phyloP scores from a whole-genome alignment of 2,797 vertebrate genomes.

The Acanthurus leucopareius region DNA sequence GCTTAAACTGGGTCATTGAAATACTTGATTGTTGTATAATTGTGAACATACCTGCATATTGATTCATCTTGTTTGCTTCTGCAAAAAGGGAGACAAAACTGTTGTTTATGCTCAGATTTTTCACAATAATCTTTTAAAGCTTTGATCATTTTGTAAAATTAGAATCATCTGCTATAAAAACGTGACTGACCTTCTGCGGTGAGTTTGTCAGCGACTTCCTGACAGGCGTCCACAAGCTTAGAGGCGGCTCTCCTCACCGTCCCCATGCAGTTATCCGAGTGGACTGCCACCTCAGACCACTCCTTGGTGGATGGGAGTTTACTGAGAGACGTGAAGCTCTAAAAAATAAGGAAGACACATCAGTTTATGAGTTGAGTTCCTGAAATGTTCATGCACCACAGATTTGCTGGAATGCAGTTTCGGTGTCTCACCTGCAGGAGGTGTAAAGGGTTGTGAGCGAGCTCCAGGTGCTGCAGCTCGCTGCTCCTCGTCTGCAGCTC shows the following conservation, averaged over 20 bases:
- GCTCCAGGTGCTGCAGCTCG: constrained; percentile 60
- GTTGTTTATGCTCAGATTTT: not conserved
- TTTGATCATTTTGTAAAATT: not conserved
- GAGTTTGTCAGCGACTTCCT: constrained; percentile 41
- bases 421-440: constrained; percentile 65
- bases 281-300: constrained; percentile 64
- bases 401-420: no score
- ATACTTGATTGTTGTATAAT: not conserved
- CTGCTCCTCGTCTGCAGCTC: constrained; percentile 44
- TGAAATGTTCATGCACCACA: not conserved
- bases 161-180: not conserved
- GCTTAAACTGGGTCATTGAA: not conserved
- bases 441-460: constrained; percentile 42
- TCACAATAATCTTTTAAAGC: not conserved
- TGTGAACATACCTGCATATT: constrained; percentile 59
- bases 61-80: constrained; percentile 51
- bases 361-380: not conserved
- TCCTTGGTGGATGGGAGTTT: constrained; percentile 48
- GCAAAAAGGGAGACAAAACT: not conserved
- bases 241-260: constrained; percentile 44
- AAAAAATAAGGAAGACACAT: constrained; percentile 3
- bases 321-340: constrained; percentile 60
- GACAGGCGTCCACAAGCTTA: constrained; percentile 55
- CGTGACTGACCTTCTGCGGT: constrained; percentile 57
- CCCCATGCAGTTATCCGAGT: constrained; percentile 35